Base-by-base conservation (phyloP, 1,140 invertebrate genomes). In the Scaptomyza hsui region DNA sequence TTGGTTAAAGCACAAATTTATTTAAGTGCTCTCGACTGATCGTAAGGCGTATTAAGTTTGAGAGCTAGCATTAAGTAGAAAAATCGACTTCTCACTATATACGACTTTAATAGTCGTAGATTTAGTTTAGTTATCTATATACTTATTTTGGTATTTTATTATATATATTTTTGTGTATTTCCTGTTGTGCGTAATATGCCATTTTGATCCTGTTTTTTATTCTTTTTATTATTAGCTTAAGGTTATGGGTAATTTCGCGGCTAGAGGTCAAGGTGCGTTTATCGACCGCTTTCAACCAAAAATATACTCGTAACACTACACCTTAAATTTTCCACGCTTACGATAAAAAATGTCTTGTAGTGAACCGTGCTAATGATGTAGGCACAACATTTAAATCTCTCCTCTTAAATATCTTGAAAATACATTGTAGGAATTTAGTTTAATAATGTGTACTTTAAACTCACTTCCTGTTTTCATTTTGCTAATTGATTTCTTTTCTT, bases 181-280 rank as follows among this genome's bases (percentile, higher is more conserved):
- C 39, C 52, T 75, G 67, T 75, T 76, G 69, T 73, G 63, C 51
- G 29, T 53, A 69, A 69, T 69, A 69, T 45, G 32, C 37, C 59
- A 26, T 24, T 57, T 67, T 72, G 26, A 39, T 52, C 10, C 12
- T 37, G n/a, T 37, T 37, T 29, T 55, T 68, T 61, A 71, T 78
- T 70, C 75, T 75, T 72, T 78, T 60, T 9, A 75, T 76, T 48
- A 89, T 88, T 89, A 88, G 82, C 82, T 68, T 88, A 89, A 88
- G 83, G 83, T 88, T 88, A 41, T 88, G 82, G 82, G 83, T 88
- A 82, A 72, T 89, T 57, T 89, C 82, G 63, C 78, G 78, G 69
- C 82, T 88, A 78, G 82, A 82, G 82, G 82, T 88, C 75, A 88
- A 89, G 83, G 83, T 88, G 83, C 82, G 82, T 89, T 64, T 41